These are phyloP conservation scores for Drosophila subpulchrella DNA, from an alignment of 1,140 invertebrate species.

Conservation along the genomic window DNA sequence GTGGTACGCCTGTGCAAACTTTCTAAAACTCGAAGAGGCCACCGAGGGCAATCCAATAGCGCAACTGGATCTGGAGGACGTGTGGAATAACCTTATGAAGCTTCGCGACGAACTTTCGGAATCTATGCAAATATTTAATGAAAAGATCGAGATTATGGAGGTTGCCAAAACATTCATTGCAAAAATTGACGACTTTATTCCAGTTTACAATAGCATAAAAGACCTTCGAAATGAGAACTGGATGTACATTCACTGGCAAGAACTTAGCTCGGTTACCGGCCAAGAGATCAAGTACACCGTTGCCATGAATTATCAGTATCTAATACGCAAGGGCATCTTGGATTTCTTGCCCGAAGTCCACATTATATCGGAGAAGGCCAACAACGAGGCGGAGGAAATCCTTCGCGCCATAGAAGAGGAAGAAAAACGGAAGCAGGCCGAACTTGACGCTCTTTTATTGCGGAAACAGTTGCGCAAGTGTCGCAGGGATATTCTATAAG, in stretches of 20 bases:
- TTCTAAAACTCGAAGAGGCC: conserved; percentile 76
- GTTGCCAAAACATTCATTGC: conserved; percentile 60
- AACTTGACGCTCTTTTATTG: conserved; percentile 56
- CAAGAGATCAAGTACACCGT: conserved; percentile 68
- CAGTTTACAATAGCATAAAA: conserved; percentile 63
- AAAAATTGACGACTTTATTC: conserved; percentile 64
- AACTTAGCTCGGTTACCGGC: conserved; percentile 54
- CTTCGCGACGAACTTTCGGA: conserved; percentile 45
- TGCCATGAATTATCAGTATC: conserved; percentile 71
- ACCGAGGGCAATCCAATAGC: conserved; percentile 74
- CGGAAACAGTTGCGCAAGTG: conserved; percentile 78
- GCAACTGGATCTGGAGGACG: conserved; percentile 67
- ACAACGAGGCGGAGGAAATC: conserved; percentile 71
- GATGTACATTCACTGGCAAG: conserved; percentile 76
- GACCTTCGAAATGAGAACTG: conserved; percentile 81
- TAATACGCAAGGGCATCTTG: conserved; percentile 73
- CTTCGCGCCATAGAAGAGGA: conserved; percentile 63
- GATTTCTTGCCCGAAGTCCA: conserved; percentile 63
- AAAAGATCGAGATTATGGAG: conserved; percentile 74
- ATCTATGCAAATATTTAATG: conserved; percentile 54
- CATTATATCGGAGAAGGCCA: conserved; percentile 63
- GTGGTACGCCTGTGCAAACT: conserved; percentile 75
- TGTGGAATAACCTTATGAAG: conserved; percentile 52
- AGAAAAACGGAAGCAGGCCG: conserved; percentile 65
- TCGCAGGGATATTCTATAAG: conserved; percentile 70